These are phyloP conservation scores for Lepisosteus osseus DNA, from an alignment of 2,113 vertebrate species.

Conservation along the genomic window DNA sequence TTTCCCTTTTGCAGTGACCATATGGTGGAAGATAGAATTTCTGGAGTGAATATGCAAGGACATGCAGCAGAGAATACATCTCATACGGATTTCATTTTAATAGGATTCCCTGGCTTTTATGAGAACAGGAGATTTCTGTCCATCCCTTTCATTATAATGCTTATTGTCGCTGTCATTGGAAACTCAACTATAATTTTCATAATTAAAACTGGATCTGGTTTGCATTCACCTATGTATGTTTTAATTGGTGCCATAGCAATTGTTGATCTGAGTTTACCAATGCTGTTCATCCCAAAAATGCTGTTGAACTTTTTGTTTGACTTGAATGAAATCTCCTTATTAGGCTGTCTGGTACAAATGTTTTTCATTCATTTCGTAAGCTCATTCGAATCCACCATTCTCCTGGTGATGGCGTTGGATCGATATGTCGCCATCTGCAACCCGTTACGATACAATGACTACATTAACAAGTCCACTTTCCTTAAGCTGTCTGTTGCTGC, in stretches of 20 bases:
- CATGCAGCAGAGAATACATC: background rate
- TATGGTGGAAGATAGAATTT: too few relatives aligned
- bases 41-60: background rate
- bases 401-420: constrained; percentile 26
- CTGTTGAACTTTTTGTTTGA: constrained; percentile 1
- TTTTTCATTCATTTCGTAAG: constrained; percentile 16
- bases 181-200: constrained; percentile 18
- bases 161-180: constrained; percentile 2
- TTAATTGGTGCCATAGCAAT: constrained; percentile 19
- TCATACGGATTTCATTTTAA: background rate
- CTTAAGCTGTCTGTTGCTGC: background rate
- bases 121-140: constrained; percentile 2
- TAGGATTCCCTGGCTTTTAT: constrained; percentile 18
- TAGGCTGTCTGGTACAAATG: constrained; percentile 21
- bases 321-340: constrained; percentile 9
- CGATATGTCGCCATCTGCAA: constrained; percentile 25
- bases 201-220: constrained; percentile 17
- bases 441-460: constrained; percentile 18
- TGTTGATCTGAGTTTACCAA: constrained; percentile 16
- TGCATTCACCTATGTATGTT: constrained; percentile 26
- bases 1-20: too few relatives aligned
- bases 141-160: constrained; percentile 16
- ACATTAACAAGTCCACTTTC: constrained; percentile 4
- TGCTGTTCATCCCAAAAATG: constrained; percentile 7
- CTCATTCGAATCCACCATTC: background rate